Evolutionary conservation across 2,888 invertebrate species (phyloP), one percentile per base, ranked within the genome.

Genomic region (Scaptomyza caliginosa): DNA sequence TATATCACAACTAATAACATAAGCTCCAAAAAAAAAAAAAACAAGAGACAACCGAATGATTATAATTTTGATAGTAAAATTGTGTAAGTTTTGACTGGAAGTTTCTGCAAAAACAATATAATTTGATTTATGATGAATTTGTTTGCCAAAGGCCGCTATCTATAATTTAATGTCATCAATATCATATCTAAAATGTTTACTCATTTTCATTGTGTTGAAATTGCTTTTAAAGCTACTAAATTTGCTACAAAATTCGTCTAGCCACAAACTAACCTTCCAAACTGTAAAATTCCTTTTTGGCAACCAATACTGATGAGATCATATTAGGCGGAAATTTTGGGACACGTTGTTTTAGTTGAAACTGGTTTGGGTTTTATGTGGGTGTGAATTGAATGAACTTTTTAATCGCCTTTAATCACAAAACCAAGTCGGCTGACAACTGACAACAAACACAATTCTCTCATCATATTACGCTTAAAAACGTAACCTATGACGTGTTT

Each of bases 151-250:
- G 19, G 7, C n/a, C 32, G 16, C 42, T 52, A 72, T 57, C 60
- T 23, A 19, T 8, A 13, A 13, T 66, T 26, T 67, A 57, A 39
- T 36, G 40, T 43, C 30, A 24, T 7, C 16, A 39, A 40, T 42
- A 52, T 48, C 19, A 38, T 46, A 36, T 48, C 51, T 2, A 50
- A 54, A 57, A 40, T 43, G 11, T 16, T 4, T 17, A 10, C 2
- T 17, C 4, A 46, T 39, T 19, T 8, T 46, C 19, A 7, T 26
- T 48, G 24, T 23, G 28, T 23, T n/a, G 17, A 73, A 67, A 74
- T 72, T 58, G 45, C 6, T 68, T 72, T 72, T 64, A 56, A 74
- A 74, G 58, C 63, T 42, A 24, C 17, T 46, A 48, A 48, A 62
- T 67, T 42, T 16, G 7, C 23, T 13, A 26, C 8, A 17, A 43